Percentiles rank a stretch among this genome's conserved stretches.
phyloP scores from a whole-genome alignment of 2,113 vertebrate genomes.

The Megaceryle torquata region DNA sequence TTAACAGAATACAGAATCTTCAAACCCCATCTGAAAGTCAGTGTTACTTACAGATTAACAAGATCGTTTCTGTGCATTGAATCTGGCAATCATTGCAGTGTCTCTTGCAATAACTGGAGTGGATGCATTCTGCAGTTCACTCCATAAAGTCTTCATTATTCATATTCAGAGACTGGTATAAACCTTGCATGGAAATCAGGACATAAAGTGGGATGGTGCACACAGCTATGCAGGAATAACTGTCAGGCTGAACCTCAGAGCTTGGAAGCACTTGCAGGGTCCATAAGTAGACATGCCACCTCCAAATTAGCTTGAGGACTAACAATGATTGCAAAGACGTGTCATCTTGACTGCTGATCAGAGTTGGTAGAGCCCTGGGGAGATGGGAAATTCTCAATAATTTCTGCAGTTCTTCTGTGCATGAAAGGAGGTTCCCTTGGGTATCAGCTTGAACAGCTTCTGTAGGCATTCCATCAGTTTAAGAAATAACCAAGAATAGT shows the following conservation, averaged over 20 bases:
- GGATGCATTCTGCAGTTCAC: neutral
- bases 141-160: neutral
- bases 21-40: neutral
- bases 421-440: neutral
- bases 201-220: neutral
- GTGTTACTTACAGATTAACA: neutral
- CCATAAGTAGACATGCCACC: neutral
- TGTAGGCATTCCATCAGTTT: neutral
- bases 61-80: neutral
- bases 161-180: neutral
- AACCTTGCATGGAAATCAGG: neutral
- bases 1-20: neutral
- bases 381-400: neutral
- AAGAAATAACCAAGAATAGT: neutral
- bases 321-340: neutral
- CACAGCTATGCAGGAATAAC: neutral
- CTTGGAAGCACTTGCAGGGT: neutral
- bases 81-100: neutral
- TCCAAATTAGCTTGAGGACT: neutral
- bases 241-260: neutral
- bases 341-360: neutral
- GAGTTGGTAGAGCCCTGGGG: neutral
- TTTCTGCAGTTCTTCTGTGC: neutral
- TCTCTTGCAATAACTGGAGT: neutral
- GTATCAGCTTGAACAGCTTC: neutral